Evolutionary conservation across 2,888 invertebrate species (phyloP).

Genomic region (Gari tellinella): DNA sequence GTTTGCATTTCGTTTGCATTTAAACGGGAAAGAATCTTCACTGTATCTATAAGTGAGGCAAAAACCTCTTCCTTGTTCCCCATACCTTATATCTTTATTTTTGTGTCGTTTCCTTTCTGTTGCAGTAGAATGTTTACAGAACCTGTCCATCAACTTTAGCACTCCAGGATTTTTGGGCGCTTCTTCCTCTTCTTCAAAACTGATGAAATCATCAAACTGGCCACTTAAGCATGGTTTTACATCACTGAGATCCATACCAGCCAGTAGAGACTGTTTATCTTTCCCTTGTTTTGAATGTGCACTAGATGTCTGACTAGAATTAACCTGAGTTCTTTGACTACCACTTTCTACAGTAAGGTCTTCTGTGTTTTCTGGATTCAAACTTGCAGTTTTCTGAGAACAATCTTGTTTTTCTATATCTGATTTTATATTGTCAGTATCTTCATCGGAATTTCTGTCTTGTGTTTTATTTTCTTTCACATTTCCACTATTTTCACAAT

Average conservation of each 20-base stretch:
- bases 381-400: no score
- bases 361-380: no score
- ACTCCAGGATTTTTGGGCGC: conserved; percentile 85
- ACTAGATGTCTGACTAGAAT: not conserved
- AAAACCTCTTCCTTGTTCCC: no score
- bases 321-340: not conserved
- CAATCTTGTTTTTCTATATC: no score
- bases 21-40: no score
- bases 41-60: no score
- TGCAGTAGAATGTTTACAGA: conserved; percentile 88
- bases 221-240: conserved; percentile 86
- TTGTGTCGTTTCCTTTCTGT: conserved; percentile 60
- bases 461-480: conserved; percentile 27
- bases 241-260: conserved; percentile 51
- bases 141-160: conserved; percentile 89
- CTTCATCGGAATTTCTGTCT: conserved; percentile 16
- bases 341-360: not conserved
- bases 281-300: not conserved
- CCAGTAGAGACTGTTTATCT: conserved; percentile 40
- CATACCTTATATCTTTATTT: conserved; percentile 87
- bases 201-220: conserved; percentile 87
- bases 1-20: no score
- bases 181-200: conserved; percentile 86
- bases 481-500: not conserved
- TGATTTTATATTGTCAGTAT: no score